phyloP scores from a whole-genome alignment of 2,797 vertebrate genomes.

The Chloroceryle amazona region DNA sequence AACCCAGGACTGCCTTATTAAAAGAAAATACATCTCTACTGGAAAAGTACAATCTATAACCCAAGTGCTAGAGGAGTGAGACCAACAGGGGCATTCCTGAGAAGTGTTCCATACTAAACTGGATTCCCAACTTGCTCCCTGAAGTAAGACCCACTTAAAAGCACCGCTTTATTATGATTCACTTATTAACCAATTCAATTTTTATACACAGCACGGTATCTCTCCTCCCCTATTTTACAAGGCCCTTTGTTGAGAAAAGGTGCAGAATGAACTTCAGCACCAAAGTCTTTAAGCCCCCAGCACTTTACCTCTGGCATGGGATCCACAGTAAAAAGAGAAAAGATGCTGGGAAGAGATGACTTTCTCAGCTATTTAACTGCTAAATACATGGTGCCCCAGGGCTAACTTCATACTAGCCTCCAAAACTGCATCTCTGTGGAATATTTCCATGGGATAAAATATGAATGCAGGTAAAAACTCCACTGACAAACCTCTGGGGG shows the following conservation, averaged over 20 bases:
- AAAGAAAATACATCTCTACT: neutral
- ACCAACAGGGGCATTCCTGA: neutral
- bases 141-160: neutral
- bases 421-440: neutral
- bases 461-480: conserved; percentile 18
- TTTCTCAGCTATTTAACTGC: conserved; percentile 35
- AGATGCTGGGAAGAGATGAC: conserved; percentile 35
- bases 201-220: neutral
- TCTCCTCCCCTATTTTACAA: neutral
- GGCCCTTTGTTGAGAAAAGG: neutral
- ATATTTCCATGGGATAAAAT: conserved; percentile 40
- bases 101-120: neutral
- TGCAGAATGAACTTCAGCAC: neutral
- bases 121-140: neutral
- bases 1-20: neutral
- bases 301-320: neutral
- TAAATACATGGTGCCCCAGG: conserved; percentile 16
- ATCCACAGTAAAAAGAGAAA: conserved; percentile 28
- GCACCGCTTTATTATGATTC: neutral
- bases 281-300: conserved; percentile 16
- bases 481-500: neutral
- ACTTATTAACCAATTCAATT: neutral
- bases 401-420: conserved; percentile 1
- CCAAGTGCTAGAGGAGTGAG: neutral
- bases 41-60: neutral